Base-by-base conservation (phyloP, 2,797 vertebrate genomes). In the Acanthiza pusilla region DNA sequence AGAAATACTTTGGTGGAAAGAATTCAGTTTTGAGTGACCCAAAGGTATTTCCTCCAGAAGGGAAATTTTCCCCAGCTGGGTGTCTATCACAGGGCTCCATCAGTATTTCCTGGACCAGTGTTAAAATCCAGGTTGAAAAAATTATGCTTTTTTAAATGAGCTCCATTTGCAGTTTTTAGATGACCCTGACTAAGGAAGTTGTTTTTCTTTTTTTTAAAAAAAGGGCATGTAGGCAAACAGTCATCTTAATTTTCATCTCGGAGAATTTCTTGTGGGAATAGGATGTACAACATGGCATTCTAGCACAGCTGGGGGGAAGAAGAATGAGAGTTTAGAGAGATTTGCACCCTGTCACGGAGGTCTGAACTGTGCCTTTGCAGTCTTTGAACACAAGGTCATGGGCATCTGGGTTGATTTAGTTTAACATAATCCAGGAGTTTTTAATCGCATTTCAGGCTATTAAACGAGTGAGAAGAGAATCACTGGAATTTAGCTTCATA, bases 371-470 rank as follows among this genome's bases (percentile, higher is more conserved):
- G 93, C 70, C 73, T 66, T 92, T 91, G 73, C 85, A 77, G 87
- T 62, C 82, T 68, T 55, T 89, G 85, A 91, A 48, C 89, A 66
- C 94, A 95, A 97, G 93, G 96, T 96, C 94, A 54, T 32, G 62
- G 88, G 73, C 91, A 88, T 95, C 94, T 95, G 94, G 0, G 3
- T 88, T 96, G 85, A 81, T 94, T 90, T 76, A 90, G 76, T 95
- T 93, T 70, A 89, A 95, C 79, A 76, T 97, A 95, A 97, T 95
- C 94, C 92, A 91, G 89, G 93, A 91, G 70, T 55, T 92, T 96
- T 96, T 96, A 95, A 95, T 95, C 91, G 70, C 76, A 89, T 96
- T 97, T 93, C 89, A 77, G 85, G 85, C 89, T 95, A 95, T 96
- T 97, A 96, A 94, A 93, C 5, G 89, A 91, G 94, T 66, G 87